Conservation (phyloP, 2,797 vertebrate species). For the Phrynocephalus guinanensis region DNA sequence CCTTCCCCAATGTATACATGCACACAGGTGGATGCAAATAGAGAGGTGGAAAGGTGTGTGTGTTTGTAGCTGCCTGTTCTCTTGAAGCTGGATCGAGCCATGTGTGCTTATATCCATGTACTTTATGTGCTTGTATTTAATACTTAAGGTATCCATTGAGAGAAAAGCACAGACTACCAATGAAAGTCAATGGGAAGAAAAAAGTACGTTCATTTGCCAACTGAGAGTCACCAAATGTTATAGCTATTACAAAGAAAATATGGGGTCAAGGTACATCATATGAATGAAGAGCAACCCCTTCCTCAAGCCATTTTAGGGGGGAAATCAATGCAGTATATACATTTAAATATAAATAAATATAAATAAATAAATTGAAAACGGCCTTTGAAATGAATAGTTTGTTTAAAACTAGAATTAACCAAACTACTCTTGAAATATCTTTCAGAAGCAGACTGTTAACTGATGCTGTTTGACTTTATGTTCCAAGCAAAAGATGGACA, state of each 20-base stretch:
- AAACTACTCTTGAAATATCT: background rate
- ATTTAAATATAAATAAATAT: no score
- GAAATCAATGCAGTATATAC: no score
- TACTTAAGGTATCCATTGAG: background rate
- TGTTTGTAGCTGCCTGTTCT: no score
- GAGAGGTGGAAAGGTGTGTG: background rate
- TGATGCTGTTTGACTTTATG: background rate
- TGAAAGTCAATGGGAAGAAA: background rate
- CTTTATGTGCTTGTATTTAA: no score
- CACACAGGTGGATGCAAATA: background rate
- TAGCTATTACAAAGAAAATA: background rate
- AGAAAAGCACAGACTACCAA: background rate
- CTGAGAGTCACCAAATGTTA: background rate
- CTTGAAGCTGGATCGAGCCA: background rate
- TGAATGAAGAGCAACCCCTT: background rate
- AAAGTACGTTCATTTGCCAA: background rate
- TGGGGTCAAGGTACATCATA: background rate
- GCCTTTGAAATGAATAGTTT: background rate
- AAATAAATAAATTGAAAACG: slow-evolving; percentile 9
- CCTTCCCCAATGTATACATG: no score
- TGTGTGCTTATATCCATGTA: no score
- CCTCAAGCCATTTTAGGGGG: background rate
- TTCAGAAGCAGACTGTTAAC: background rate
- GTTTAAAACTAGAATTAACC: slow-evolving; percentile 1
- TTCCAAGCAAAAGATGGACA: background rate